These are phyloP conservation scores for Lycaon pictus DNA, from an alignment of 2,113 vertebrate genomes.

Conservation along the genomic window DNA sequence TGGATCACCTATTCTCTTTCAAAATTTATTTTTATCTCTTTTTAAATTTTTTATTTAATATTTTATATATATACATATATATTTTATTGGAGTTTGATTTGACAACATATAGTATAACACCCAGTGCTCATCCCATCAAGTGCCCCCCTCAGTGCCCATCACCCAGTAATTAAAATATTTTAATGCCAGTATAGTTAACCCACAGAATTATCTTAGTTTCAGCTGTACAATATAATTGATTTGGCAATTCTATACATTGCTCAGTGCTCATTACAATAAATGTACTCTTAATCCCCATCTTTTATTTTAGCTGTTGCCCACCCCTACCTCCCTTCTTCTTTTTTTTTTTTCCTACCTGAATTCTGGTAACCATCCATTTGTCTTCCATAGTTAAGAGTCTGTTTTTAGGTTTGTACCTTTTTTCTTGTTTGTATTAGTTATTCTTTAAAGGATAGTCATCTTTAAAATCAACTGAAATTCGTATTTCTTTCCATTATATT, in stretches of 20 bases:
- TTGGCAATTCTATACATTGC: neutral
- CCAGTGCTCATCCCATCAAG: too few relatives aligned
- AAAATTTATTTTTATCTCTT: neutral
- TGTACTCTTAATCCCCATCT: neutral
- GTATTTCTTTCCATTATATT: neutral
- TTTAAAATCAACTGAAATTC: neutral
- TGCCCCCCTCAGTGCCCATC: too few relatives aligned
- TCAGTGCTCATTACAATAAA: neutral
- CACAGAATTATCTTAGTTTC: neutral
- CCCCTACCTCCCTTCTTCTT: neutral
- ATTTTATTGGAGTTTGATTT: too few relatives aligned
- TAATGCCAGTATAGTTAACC: neutral
- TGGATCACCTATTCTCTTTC: neutral
- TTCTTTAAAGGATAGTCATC: conserved; percentile 10
- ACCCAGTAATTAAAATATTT: neutral
- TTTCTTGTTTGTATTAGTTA: neutral
- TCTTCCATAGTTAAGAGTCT: neutral
- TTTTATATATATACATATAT: too few relatives aligned
- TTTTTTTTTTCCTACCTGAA: neutral
- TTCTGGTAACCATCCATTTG: neutral
- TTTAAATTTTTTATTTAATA: neutral
- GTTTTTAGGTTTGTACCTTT: neutral
- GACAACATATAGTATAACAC: too few relatives aligned
- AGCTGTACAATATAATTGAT: neutral
- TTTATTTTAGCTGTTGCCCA: neutral